These are phyloP conservation scores for Poeciliopsis occidentalis DNA, from an alignment of 2,113 vertebrate species.

Conservation along the genomic window DNA sequence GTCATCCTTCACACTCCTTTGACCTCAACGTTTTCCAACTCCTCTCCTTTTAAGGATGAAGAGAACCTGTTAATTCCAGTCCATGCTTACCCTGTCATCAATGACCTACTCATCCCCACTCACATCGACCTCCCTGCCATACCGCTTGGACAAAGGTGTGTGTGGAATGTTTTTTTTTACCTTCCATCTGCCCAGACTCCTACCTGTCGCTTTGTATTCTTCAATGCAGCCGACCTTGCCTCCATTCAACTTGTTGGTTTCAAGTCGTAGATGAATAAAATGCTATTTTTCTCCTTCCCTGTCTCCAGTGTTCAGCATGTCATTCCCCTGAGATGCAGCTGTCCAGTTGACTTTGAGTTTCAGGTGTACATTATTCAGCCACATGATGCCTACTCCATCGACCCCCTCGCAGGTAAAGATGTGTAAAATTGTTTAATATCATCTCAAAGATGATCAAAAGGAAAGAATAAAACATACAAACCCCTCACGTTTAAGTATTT, in stretches of 20 bases:
- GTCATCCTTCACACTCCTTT: not conserved
- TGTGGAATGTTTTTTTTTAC: constrained; percentile 14
- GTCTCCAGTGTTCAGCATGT: constrained; percentile 69
- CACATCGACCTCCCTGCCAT: constrained; percentile 85
- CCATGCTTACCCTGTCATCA: constrained; percentile 89
- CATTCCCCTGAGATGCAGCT: constrained; percentile 91
- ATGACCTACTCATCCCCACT: constrained; percentile 87
- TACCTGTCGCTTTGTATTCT: constrained; percentile 54
- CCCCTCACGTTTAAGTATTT: too few relatives aligned
- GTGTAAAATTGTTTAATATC: not conserved
- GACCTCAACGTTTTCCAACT: constrained; percentile 16
- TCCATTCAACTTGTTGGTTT: constrained; percentile 20
- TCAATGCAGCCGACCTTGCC: constrained; percentile 29
- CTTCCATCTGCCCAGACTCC: constrained; percentile 16
- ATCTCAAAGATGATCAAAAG: not conserved
- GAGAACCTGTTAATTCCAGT: constrained; percentile 89
- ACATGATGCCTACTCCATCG: constrained; percentile 85
- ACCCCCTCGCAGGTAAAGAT: constrained; percentile 84
- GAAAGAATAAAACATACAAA: not conserved
- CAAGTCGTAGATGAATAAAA: constrained; percentile 19
- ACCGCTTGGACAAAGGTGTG: constrained; percentile 87
- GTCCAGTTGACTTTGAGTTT: constrained; percentile 93
- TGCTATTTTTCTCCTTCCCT: not conserved
- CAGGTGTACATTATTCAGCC: constrained; percentile 82
- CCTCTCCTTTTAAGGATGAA: constrained; percentile 80